A percentile compares a stretch with the other conserved stretches of the same genome.
phyloP scores from a whole-genome alignment of 1,140 invertebrate genomes.

The Leptinotarsa defecta region DNA sequence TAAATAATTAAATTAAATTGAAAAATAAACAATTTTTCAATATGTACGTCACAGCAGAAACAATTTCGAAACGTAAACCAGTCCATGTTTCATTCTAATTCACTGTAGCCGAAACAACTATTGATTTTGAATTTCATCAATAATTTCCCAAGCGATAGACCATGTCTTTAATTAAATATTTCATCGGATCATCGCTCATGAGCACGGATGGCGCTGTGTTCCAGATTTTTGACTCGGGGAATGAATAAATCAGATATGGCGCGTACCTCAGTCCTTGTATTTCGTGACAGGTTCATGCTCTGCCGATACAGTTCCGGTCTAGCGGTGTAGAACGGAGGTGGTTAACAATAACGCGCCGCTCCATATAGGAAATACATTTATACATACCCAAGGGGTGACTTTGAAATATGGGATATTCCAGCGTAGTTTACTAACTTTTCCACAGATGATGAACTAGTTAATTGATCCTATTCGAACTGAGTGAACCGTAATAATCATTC shows the following conservation, averaged over 20 bases:
- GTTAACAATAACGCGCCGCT: background rate
- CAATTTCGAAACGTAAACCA: too few species aligned
- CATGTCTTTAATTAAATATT: slow-evolving; percentile 4
- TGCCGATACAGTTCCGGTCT: slow-evolving; percentile 10
- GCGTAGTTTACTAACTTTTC: too few species aligned
- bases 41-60: too few species aligned
- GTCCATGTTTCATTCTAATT: too few species aligned
- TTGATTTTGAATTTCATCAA: background rate
- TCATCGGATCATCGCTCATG: background rate
- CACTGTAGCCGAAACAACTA: background rate
- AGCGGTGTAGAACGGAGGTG: background rate
- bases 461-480: too few species aligned
- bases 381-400: too few species aligned
- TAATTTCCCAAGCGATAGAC: background rate
- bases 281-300: slow-evolving; percentile 18
- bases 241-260: slow-evolving; percentile 22
- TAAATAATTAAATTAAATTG: too few species aligned
- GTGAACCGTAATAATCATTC: too few species aligned
- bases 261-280: slow-evolving; percentile 11
- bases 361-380: too few species aligned
- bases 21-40: too few species aligned
- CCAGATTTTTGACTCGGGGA: slow-evolving; percentile 1
- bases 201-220: background rate
- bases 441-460: too few species aligned
- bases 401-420: too few species aligned